Base-by-base conservation (phyloP, 2,797 vertebrate species). In the Dipus sagitta region DNA sequence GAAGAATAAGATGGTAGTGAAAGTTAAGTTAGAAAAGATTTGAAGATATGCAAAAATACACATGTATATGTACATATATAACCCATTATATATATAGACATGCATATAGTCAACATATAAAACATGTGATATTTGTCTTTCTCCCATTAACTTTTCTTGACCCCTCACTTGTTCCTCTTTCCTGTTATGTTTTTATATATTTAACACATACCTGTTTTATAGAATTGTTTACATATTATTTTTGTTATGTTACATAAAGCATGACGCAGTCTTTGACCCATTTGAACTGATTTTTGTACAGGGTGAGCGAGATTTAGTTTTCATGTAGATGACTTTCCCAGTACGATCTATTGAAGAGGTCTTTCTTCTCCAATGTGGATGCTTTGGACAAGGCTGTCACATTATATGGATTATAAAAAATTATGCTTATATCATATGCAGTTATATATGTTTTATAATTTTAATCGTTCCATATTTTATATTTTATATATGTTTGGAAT, bases 1-100 rank as follows among this genome's bases (percentile, higher is more conserved):
- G 78, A 78, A 90, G 38, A 90, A 80, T 20, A 90, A 30, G 20
- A n/a, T 74, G 28, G 47, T 14, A 58, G 47, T 82, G 68, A 87
- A 94, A 90, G 9, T 60, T 32, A 80, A 76, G 12, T 30, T 72
- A 32, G 75, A 94, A 91, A 86, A 72, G 47, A 91, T 65, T 90
- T 86, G 32, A 90, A 81, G 24, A 85, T 18, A 68, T 20, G 21
- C 13, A 78, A 93, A 94, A 95, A 77, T 86, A 26, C 58, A 7
- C 47, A 47, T 47, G 11, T 10, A 11, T 47, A 47, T 47, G 47
- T 47, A 47, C 8, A 47, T 47, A 47, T 47, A 47, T 47, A 47
- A 47, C 8, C 47, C 47, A 47, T 47, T 47, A 47, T 47, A 47
- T 47, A 38, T 38, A 38, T 38, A 38, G 38, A 38, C 38, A 38